Percentiles rank a stretch among this genome's conserved stretches.
Evolutionary conservation across 2,113 vertebrate species (phyloP).

Genomic region (Misgurnus anguillicaudatus): DNA sequence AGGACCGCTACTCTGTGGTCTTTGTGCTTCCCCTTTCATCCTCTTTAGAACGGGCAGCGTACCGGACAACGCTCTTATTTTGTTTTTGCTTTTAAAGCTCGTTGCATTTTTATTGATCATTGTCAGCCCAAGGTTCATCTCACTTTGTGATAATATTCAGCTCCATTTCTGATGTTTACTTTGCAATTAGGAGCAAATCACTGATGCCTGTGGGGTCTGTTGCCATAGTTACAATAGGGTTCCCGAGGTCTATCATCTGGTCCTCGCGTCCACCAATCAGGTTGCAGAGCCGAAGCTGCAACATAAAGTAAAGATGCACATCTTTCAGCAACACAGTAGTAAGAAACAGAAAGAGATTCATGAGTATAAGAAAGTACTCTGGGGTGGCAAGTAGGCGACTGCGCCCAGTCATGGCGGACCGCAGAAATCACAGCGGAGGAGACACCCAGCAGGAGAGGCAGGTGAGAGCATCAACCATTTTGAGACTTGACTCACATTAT

Average conservation of each 20-base stretch:
- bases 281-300: slow-evolving; percentile 86
- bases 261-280: slow-evolving; percentile 92
- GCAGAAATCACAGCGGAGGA: slow-evolving; percentile 70
- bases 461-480: slow-evolving; percentile 86
- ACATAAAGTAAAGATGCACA: slow-evolving; percentile 92
- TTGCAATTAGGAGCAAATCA: slow-evolving; percentile 83
- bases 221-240: slow-evolving; percentile 95
- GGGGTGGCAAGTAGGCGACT: slow-evolving; percentile 76
- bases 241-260: slow-evolving; percentile 91
- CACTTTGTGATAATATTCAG: slow-evolving; percentile 49
- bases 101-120: slow-evolving; percentile 43
- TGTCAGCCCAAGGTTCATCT: slow-evolving; percentile 25
- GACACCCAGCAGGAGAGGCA: slow-evolving; percentile 79
- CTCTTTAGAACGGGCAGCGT: slow-evolving; percentile 44
- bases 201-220: slow-evolving; percentile 89
- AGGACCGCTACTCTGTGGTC: slow-evolving; percentile 36
- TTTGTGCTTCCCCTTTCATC: slow-evolving; percentile 38
- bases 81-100: slow-evolving; percentile 51
- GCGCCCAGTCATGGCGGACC: slow-evolving; percentile 87
- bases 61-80: slow-evolving; percentile 46
- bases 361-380: slow-evolving; percentile 80
- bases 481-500: slow-evolving; percentile 73
- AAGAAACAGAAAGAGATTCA: slow-evolving; percentile 84
- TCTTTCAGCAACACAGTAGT: slow-evolving; percentile 87
- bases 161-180: slow-evolving; percentile 68